A percentile compares a stretch with the other conserved stretches of the same genome.
phyloP scores from a whole-genome alignment of 1,140 invertebrate species.

The Lasioglossum baleicum region DNA sequence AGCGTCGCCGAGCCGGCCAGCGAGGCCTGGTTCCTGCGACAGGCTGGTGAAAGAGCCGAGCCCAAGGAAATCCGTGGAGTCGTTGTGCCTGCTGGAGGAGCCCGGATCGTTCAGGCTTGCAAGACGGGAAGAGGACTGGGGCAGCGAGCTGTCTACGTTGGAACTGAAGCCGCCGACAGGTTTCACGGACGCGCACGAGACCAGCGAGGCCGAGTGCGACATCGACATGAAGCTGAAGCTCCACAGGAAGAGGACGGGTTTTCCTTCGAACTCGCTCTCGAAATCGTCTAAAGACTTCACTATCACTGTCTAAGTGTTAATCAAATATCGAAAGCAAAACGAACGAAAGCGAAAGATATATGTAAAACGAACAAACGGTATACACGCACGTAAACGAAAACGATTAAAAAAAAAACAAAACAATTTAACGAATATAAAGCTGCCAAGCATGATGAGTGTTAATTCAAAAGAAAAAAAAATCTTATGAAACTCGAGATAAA shows the following conservation, averaged over 20 bases:
- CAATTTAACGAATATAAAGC: slow-evolving; percentile 21
- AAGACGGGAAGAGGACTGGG: slow-evolving; percentile 69
- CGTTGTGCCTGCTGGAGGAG: slow-evolving; percentile 70
- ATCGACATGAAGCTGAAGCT: slow-evolving; percentile 76
- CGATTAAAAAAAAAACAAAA: neutral
- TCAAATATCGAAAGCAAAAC: slow-evolving; percentile 67
- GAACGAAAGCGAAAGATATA: no score
- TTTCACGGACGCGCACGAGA: slow-evolving; percentile 77
- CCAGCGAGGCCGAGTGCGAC: slow-evolving; percentile 79
- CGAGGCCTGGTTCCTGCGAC: slow-evolving; percentile 60
- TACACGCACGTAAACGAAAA: slow-evolving; percentile 1
- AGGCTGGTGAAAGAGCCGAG: slow-evolving; percentile 63
- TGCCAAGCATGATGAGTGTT: slow-evolving; percentile 51
- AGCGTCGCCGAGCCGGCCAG: slow-evolving; percentile 69
- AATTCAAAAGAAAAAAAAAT: slow-evolving; percentile 35
- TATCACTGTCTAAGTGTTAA: slow-evolving; percentile 77
- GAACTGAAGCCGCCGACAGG: slow-evolving; percentile 77
- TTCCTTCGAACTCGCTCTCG: slow-evolving; percentile 71
- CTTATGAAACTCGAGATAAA: neutral
- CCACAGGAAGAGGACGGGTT: slow-evolving; percentile 67
- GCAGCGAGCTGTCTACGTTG: slow-evolving; percentile 75
- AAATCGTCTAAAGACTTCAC: slow-evolving; percentile 78
- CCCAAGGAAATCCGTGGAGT: slow-evolving; percentile 72
- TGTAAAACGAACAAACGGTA: neutral
- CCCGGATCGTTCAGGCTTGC: slow-evolving; percentile 58